Conservation (phyloP, 2,797 vertebrate genomes). For the Esox lucius region DNA sequence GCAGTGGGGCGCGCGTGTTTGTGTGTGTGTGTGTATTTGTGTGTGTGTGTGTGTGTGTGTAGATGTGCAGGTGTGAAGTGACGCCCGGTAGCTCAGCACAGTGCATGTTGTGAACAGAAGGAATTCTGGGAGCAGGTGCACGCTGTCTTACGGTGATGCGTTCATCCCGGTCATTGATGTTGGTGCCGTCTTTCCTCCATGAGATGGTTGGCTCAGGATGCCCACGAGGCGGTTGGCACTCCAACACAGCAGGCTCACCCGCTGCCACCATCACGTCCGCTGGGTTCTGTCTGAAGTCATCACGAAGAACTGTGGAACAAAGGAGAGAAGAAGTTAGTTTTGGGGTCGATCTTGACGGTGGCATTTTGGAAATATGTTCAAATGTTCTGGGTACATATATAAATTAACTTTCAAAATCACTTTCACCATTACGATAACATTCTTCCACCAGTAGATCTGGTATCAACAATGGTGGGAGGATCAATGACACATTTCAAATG, state of each 20-base stretch:
- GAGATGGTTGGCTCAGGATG: conserved; percentile 94
- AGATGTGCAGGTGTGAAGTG: background rate
- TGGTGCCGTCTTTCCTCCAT: conserved; percentile 87
- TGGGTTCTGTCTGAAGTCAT: conserved; percentile 95
- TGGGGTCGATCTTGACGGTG: background rate
- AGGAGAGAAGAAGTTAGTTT: background rate
- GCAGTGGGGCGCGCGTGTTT: background rate
- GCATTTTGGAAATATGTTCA: too few relatives aligned
- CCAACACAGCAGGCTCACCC: conserved; percentile 91
- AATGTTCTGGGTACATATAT: too few relatives aligned
- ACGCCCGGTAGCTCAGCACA: background rate
- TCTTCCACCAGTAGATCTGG: too few relatives aligned
- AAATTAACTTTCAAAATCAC: too few relatives aligned
- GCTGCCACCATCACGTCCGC: conserved; percentile 92
- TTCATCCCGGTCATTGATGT: conserved; percentile 87
- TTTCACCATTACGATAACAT: too few relatives aligned
- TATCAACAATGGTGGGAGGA: too few relatives aligned
- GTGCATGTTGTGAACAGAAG: background rate
- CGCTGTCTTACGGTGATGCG: conserved; percentile 86
- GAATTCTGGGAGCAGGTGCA: background rate
- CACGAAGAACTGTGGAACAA: conserved; percentile 81
- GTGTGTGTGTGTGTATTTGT: too few relatives aligned
- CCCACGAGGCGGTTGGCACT: conserved; percentile 91
- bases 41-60: conserved; percentile 10
- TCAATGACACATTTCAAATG: too few relatives aligned